These are phyloP conservation scores for Trypoxylus dichotomus DNA, from an alignment of 1,140 invertebrate genomes.

Conservation along the genomic window DNA sequence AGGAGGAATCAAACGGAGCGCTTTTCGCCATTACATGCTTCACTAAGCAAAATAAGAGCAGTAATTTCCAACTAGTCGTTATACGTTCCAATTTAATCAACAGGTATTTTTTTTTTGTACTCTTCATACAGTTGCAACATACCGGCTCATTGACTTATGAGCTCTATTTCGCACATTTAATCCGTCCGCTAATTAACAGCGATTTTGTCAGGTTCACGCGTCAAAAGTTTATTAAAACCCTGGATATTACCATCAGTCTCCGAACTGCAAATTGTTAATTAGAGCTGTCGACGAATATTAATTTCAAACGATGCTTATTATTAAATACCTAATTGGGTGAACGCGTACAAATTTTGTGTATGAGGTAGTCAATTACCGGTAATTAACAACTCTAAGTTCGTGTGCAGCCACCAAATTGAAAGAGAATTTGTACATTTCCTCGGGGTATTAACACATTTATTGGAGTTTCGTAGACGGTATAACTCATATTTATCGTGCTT, in stretches of 20 bases:
- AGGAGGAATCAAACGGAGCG: background rate
- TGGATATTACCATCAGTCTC: background rate
- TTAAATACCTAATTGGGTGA: slow-evolving; percentile 4
- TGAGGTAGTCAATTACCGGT: background rate
- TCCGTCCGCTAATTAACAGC: background rate
- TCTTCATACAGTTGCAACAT: background rate
- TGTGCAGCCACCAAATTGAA: background rate
- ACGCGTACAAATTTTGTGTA: background rate
- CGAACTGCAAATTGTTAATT: background rate
- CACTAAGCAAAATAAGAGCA: background rate
- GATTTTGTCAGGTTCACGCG: background rate
- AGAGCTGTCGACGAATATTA: background rate
- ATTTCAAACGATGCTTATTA: background rate
- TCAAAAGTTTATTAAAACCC: background rate
- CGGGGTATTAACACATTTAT: background rate
- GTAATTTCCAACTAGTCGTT: background rate
- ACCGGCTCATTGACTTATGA: background rate
- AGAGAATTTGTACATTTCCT: background rate
- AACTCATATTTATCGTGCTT: background rate
- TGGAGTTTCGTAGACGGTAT: background rate
- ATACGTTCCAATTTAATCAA: background rate
- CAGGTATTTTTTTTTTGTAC: background rate
- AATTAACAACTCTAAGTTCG: background rate
- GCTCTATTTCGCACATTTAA: background rate
- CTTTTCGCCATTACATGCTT: background rate